A percentile compares a stretch with the other conserved stretches of the same genome.
Evolutionary conservation across 2,797 vertebrate genomes (phyloP).

Genomic region (Astyanax mexicanus): DNA sequence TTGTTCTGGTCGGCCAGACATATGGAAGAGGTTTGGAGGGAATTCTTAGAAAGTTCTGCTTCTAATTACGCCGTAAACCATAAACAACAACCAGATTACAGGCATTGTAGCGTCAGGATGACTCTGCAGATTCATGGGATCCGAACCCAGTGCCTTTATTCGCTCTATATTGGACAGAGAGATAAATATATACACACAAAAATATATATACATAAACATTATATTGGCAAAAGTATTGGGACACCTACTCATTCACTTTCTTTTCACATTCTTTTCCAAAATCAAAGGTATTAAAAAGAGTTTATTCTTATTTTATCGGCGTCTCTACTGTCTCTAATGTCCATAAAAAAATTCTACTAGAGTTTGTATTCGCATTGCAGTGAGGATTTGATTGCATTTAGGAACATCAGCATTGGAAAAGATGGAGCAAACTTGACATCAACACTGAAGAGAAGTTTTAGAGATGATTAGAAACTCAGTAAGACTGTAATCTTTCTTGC

Average conservation of each 20-base stretch:
- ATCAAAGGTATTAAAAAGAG: too few relatives aligned
- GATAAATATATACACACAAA: too few relatives aligned
- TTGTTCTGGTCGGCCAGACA: not conserved
- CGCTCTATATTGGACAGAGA: too few relatives aligned
- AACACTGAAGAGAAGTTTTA: slow-evolving; percentile 48
- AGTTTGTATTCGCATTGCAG: too few relatives aligned
- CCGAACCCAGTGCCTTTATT: not conserved
- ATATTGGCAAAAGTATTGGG: too few relatives aligned
- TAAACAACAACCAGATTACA: not conserved
- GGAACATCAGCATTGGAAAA: not conserved
- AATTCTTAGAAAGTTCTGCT: slow-evolving; percentile 30
- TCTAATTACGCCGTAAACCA: slow-evolving; percentile 27
- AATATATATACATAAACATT: too few relatives aligned
- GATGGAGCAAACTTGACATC: slow-evolving; percentile 47
- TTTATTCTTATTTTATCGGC: too few relatives aligned
- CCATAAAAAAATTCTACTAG: too few relatives aligned
- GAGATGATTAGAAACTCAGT: slow-evolving; percentile 56
- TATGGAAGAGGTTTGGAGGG: slow-evolving; percentile 38
- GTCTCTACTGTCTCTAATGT: too few relatives aligned
- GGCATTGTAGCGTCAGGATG: slow-evolving; percentile 18
- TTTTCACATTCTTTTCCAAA: too few relatives aligned
- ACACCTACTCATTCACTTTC: too few relatives aligned
- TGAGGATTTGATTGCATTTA: too few relatives aligned
- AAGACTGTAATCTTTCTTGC: slow-evolving; percentile 51
- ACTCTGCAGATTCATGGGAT: slow-evolving; percentile 1